Percentiles rank a stretch among this genome's conserved stretches.
Evolutionary conservation across 30 jellyfish, hydroid and myxozoan genomes (phyloP).

Genomic region (Sanderia malayensis): DNA sequence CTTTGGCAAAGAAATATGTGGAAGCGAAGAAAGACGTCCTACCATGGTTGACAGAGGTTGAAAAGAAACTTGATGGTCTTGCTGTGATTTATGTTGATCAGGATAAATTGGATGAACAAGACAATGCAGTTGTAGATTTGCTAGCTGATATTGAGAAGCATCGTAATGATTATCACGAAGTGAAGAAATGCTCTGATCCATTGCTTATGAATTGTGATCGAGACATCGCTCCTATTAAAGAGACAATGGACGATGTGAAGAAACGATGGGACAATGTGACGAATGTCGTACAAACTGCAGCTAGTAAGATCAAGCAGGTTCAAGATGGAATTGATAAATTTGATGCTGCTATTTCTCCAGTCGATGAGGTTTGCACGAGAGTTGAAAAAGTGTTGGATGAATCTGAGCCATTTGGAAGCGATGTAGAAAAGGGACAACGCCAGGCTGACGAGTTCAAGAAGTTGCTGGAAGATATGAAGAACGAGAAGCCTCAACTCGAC

Average conservation of each 20-base stretch:
- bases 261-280: constrained; percentile 43
- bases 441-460: constrained; percentile 60
- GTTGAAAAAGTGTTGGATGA: constrained; percentile 53
- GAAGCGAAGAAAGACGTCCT: constrained; percentile 18
- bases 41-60: constrained; percentile 78
- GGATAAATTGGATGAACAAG: constrained; percentile 57
- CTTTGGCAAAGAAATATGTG: constrained; percentile 41
- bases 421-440: constrained; percentile 51
- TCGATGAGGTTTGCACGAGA: constrained; percentile 67
- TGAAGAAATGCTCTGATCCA: constrained; percentile 28
- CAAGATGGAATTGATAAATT: constrained; percentile 41
- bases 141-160: constrained; percentile 57
- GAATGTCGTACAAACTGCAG: constrained; percentile 39
- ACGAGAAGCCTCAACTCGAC: constrained; percentile 44
- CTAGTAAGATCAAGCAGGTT: constrained; percentile 62
- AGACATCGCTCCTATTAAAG: constrained; percentile 82
- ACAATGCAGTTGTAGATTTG: constrained; percentile 29
- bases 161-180: constrained; percentile 31
- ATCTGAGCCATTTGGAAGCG: constrained; percentile 67
- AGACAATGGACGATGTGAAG: constrained; percentile 44
- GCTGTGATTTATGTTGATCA: constrained; percentile 71
- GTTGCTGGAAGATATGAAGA: constrained; percentile 61
- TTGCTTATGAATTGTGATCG: constrained; percentile 65
- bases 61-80: constrained; percentile 53
- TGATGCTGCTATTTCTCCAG: constrained; percentile 49